Conservation (phyloP, 2,888 invertebrate species). For the Isoperla grammatica region DNA sequence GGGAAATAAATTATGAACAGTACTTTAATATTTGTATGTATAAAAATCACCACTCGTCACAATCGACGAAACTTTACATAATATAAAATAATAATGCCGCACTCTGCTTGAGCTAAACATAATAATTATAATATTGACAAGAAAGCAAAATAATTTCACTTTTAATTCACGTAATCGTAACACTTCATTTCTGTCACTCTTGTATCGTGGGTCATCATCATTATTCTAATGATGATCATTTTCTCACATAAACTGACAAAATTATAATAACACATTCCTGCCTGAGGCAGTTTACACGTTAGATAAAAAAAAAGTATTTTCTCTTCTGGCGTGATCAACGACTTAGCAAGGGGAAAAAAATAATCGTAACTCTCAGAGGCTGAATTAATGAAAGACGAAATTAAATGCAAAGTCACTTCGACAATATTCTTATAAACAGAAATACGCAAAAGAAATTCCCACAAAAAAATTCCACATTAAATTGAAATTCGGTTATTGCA, state of each 20-base stretch:
- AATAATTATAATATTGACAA: background rate
- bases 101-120: conserved; percentile 7
- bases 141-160: background rate
- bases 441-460: background rate
- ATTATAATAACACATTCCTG: background rate
- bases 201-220: background rate
- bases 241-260: background rate
- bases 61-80: conserved; percentile 16
- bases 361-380: background rate
- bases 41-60: conserved; percentile 23
- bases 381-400: background rate
- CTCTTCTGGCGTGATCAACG: background rate
- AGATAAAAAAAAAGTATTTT: background rate
- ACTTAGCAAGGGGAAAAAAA: background rate
- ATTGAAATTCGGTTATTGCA: too few relatives aligned
- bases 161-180: too few relatives aligned
- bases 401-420: background rate
- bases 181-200: background rate
- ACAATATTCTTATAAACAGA: background rate
- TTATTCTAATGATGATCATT: background rate
- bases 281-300: background rate
- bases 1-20: conserved; percentile 31
- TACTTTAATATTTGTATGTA: conserved; percentile 26
- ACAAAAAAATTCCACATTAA: too few relatives aligned
- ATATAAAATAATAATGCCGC: conserved; percentile 3